Base-by-base conservation (phyloP, 2,113 vertebrate species). In the Charina bottae region DNA sequence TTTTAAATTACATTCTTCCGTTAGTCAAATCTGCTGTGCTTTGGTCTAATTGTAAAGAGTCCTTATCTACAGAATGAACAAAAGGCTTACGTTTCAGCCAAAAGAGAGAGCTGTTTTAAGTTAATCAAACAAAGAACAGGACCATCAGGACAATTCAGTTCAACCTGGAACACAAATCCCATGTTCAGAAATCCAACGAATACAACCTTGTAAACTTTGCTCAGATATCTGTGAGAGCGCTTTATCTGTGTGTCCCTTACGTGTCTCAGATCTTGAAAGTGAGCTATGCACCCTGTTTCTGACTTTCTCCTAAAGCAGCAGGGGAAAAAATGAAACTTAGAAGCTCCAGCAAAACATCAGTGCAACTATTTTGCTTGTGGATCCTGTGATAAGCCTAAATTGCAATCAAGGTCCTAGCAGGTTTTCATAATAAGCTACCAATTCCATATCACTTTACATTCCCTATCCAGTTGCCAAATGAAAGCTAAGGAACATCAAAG, bases 391-490 rank as follows among this genome's bases (percentile, higher is more conserved):
- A 83, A 92, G 59, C 3, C 72, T 49, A 24, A 15, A n/a, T 12
- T 11, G 12, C 83, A 85, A 37, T 3, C 10, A 46, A 23, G 46
- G 59, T 26, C 13, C 54, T 49, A 7, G 53, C 46, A 84, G 23
- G 21, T 37, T 89, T 49, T 46, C 33, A 53, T 24, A 83, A 53
- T 33, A 62, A 84, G 3, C 68, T 54, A 6, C n/a, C 11, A 24
- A 21, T 15, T 21, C 86, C 28, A 62, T 84, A 17, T 53, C 54
- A 4, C 78, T 37, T 28, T 26, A 9, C 37, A 62, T 55, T 92
- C 85, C 58, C 59, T 88, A 59, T 64, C 28, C 28, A 89, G 28
- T 89, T 54, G 83, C 83, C 85, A 68, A 91, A 86, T 42, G 6
- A 54, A 55, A 49, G 46, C 8, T 42, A 64, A n/a, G 60, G 26